Evolutionary conservation across 1,140 invertebrate species (phyloP), one percentile per base, ranked within the genome.

Genomic region (Neotoxoptera formosana): DNA sequence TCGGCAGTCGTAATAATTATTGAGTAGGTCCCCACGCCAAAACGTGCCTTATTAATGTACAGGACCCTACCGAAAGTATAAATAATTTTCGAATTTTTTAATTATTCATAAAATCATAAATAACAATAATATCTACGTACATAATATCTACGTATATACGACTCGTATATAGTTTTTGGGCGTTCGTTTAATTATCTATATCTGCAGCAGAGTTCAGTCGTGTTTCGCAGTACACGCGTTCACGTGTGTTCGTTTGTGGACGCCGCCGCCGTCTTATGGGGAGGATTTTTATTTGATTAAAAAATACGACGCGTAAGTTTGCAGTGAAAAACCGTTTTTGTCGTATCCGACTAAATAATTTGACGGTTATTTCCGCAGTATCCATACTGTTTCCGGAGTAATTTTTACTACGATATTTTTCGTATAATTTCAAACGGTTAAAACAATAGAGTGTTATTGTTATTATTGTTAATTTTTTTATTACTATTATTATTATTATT

Each of bases 371-470:
- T 53, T 88, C 20, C 30, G 20, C 47, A 20, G 30, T 48, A 86
- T 47, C 8, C 14, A n/a, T n/a, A n/a, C n/a, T n/a, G 48, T 88
- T 88, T 88, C 47, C 86, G 41, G 87, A 51, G n/a, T 88, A 51
- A 34, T 88, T 34, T 14, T 48, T 84, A 84, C 14, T 20, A 34
- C n/a, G 47, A 20, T 87, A n/a, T 87, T 87, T 48, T 48, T 87
- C 45, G 36, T 41, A 51, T 23, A 48, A 87, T 87, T 87, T 51
- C 8, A n/a, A 87, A 87, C 7, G 45, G 86, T n/a, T n/a, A 87
- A 51, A 76, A 76, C n/a, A 76, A 87, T 48, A 87, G 11, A 87
- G 11, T 51, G 45, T 87, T 30, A 87, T 87, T 87, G 30, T 87
- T n/a, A 47, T n/a, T 47, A 51, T 51, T 47, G 34, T 41, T 36